These are phyloP conservation scores for Martes flavigula DNA, from an alignment of 2,797 vertebrate genomes.

Conservation along the genomic window DNA sequence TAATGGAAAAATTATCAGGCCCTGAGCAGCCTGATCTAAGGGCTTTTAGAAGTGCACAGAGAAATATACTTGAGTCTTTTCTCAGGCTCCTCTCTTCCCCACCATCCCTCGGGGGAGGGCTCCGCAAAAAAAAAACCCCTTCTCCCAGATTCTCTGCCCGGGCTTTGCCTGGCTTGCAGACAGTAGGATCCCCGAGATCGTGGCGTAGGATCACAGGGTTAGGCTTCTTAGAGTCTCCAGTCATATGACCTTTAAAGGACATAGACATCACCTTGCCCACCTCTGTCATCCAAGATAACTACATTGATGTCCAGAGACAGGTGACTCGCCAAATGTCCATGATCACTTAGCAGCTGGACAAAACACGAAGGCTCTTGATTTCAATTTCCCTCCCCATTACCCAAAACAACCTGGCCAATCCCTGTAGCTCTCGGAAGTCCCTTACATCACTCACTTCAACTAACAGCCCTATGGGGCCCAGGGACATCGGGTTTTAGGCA, in stretches of 20 bases:
- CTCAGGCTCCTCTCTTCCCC: neutral
- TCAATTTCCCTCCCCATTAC: neutral
- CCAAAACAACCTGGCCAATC: neutral
- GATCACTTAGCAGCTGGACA: neutral
- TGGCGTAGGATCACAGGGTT: neutral
- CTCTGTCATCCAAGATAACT: neutral
- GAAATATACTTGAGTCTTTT: conserved; percentile 55
- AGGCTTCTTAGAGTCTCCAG: neutral
- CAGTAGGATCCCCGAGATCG: neutral
- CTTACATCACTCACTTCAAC: neutral
- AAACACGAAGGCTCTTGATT: neutral
- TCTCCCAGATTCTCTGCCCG: neutral
- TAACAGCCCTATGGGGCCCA: neutral
- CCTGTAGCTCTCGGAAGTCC: neutral
- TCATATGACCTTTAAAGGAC: neutral
- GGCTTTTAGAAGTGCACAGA: conserved; percentile 65
- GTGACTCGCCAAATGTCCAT: neutral
- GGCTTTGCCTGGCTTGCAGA: neutral
- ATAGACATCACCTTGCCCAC: neutral
- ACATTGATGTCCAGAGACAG: conserved; percentile 3
- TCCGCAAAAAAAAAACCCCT: neutral
- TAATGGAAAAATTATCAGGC: conserved; percentile 81
- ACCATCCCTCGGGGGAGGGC: neutral
- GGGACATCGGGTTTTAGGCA: neutral
- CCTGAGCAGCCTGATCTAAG: conserved; percentile 74